Evolutionary conservation across 1,140 invertebrate genomes (phyloP).

Genomic region (Panagrolaimus sp.): DNA sequence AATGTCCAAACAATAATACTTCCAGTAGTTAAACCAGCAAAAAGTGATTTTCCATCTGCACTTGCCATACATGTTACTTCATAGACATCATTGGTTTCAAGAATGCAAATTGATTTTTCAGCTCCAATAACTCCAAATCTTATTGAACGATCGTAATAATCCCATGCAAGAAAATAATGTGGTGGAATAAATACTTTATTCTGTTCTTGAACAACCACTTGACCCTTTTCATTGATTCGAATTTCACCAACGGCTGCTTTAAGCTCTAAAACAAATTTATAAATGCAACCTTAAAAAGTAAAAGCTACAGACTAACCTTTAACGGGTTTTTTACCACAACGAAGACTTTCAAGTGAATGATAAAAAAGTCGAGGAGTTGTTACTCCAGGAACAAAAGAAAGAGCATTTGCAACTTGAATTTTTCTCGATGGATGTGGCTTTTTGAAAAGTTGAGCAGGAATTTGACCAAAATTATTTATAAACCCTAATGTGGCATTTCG

Average conservation of each 20-base stretch:
- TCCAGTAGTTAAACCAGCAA: conserved; percentile 86
- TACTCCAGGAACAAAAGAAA: conserved; percentile 41
- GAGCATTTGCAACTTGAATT: conserved; percentile 15
- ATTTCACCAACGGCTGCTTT: conserved; percentile 51
- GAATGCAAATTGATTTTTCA: conserved; percentile 84
- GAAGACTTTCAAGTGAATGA: conserved; percentile 88
- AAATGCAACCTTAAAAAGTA: neutral
- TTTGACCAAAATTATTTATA: conserved; percentile 99
- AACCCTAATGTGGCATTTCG: conserved; percentile 98
- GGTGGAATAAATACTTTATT: conserved; percentile 93
- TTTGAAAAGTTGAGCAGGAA: conserved; percentile 84
- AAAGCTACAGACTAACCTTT: conserved; percentile 64
- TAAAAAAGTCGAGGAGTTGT: conserved; percentile 75
- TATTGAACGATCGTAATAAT: conserved; percentile 91
- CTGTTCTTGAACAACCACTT: conserved; percentile 85
- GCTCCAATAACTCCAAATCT: conserved; percentile 89
- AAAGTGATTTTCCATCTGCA: conserved; percentile 82
- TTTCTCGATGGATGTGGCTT: conserved; percentile 77
- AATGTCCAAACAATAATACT: conserved; percentile 69
- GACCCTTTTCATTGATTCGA: conserved; percentile 46
- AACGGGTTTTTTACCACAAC: conserved; percentile 80
- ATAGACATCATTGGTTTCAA: conserved; percentile 76
- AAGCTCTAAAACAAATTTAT: conserved; percentile 48
- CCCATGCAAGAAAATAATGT: conserved; percentile 88
- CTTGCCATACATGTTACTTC: conserved; percentile 89